These are phyloP conservation scores for Nyctibius grandis DNA, from an alignment of 2,797 vertebrate genomes.

Conservation along the genomic window DNA sequence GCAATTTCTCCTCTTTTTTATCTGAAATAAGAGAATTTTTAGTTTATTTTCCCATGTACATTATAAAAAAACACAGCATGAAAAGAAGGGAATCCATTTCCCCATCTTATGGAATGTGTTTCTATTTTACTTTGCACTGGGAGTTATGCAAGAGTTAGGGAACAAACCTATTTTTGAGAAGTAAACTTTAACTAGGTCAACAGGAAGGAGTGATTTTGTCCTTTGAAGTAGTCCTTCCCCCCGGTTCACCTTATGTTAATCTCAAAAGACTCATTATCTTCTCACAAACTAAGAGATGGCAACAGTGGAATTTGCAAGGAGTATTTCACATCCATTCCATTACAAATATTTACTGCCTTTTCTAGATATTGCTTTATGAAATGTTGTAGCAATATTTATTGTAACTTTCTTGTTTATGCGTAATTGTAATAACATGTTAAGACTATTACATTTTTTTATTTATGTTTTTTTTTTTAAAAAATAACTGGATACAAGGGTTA, in stretches of 20 bases:
- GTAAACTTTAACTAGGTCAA: conserved; percentile 19
- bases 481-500: not conserved
- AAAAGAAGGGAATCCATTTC: not conserved
- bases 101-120: not conserved
- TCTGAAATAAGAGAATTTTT: not conserved
- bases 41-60: not conserved
- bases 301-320: conserved; percentile 1
- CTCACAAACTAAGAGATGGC: not conserved
- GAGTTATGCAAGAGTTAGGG: not conserved
- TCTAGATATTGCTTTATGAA: not conserved
- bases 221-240: not conserved
- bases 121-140: not conserved
- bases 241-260: conserved; percentile 1
- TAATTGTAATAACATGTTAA: not conserved
- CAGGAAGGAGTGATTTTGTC: not conserved
- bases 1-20: conserved; percentile 21
- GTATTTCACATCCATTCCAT: not conserved
- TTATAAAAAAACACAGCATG: not conserved
- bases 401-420: not conserved
- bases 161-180: conserved; percentile 14
- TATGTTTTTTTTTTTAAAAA: not conserved
- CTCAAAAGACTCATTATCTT: conserved; percentile 33
- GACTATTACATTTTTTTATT: not conserved
- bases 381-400: not conserved
- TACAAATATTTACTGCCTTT: conserved; percentile 9